Evolutionary conservation across 2,888 invertebrate genomes (phyloP).

Genomic region (Sipha maydis): DNA sequence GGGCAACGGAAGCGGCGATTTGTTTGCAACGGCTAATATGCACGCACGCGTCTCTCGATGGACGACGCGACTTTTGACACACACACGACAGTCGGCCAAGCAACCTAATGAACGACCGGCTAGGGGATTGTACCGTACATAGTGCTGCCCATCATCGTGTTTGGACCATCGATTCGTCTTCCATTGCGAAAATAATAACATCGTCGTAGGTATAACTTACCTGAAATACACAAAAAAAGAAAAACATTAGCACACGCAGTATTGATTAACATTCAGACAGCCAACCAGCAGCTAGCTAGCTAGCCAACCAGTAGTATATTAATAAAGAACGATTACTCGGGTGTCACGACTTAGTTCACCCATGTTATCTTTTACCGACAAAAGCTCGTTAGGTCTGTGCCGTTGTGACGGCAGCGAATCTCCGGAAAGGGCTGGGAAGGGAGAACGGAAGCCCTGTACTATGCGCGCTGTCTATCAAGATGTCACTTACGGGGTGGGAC

Average conservation of each 20-base stretch:
- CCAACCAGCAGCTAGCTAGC: background rate
- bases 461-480: slow-evolving; percentile 50
- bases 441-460: slow-evolving; percentile 27
- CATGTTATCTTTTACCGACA: slow-evolving; percentile 56
- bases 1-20: slow-evolving; percentile 28
- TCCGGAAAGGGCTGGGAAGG: no score
- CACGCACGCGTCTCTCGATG: slow-evolving; percentile 22
- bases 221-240: slow-evolving; percentile 45
- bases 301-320: slow-evolving; percentile 2
- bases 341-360: slow-evolving; percentile 39
- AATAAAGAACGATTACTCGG: slow-evolving; percentile 49
- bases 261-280: slow-evolving; percentile 2
- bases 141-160: slow-evolving; percentile 10
- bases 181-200: slow-evolving; percentile 2
- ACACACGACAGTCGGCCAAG: background rate
- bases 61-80: slow-evolving; percentile 52
- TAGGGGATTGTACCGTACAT: slow-evolving; percentile 40
- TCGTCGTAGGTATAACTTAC: slow-evolving; percentile 30
- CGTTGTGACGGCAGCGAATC: background rate
- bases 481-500: slow-evolving; percentile 56
- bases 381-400: slow-evolving; percentile 42
- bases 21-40: slow-evolving; percentile 48
- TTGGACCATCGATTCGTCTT: slow-evolving; percentile 47
- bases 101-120: slow-evolving; percentile 53
- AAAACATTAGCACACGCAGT: slow-evolving; percentile 24